These are phyloP conservation scores for Mastomys coucha DNA, from an alignment of 2,113 vertebrate genomes.

Conservation along the genomic window DNA sequence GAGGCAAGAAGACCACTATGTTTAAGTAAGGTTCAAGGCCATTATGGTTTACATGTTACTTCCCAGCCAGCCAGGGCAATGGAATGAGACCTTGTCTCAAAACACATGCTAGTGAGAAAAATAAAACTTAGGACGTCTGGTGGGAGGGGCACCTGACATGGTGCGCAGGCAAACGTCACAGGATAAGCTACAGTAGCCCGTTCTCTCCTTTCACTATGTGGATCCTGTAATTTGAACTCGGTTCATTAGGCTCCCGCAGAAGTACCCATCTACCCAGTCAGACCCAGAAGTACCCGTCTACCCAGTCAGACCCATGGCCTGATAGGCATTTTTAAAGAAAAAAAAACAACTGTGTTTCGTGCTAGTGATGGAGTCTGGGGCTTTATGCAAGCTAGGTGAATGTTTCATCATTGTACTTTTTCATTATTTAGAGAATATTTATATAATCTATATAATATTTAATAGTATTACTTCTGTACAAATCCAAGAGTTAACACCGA, in stretches of 20 bases:
- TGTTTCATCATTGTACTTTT: background rate
- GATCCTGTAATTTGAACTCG: background rate
- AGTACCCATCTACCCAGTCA: background rate
- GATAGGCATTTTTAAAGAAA: background rate
- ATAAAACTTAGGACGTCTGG: background rate
- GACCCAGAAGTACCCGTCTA: background rate
- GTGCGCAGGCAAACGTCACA: background rate
- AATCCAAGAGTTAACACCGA: background rate
- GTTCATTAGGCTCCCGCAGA: background rate
- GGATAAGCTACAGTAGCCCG: background rate
- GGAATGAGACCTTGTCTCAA: background rate
- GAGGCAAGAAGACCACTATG: background rate
- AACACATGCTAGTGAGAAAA: background rate
- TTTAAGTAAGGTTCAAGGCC: background rate
- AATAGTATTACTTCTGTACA: background rate
- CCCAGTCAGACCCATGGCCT: background rate
- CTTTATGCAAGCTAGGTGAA: background rate
- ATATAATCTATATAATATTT: background rate
- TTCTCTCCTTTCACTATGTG: background rate
- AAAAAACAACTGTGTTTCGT: background rate
- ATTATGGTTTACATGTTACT: background rate
- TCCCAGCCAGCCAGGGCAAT: background rate
- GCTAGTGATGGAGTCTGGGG: background rate
- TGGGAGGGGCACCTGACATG: background rate
- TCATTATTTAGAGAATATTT: background rate